Percentiles rank a stretch among this genome's conserved stretches.
Conservation (phyloP, 2,113 vertebrate species). For the Chionis minor region DNA sequence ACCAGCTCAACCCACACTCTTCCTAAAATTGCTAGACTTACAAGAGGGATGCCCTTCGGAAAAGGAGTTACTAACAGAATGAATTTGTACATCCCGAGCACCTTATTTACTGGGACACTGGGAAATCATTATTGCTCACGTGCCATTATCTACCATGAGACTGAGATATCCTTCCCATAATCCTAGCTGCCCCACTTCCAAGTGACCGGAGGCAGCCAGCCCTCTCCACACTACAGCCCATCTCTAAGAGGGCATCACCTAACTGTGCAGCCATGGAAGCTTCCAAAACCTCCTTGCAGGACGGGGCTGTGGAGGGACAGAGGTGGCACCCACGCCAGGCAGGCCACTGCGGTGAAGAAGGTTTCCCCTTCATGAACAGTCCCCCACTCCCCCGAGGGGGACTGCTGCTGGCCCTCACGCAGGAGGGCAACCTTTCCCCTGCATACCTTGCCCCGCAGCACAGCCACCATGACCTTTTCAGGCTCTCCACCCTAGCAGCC, state of each 20-base stretch:
- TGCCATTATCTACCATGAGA: not conserved
- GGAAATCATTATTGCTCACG: not conserved
- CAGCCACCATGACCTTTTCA: not conserved
- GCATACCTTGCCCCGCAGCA: not conserved
- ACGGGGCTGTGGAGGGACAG: not conserved
- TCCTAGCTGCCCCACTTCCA: not conserved
- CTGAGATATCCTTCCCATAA: not conserved
- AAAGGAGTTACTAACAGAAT: not conserved
- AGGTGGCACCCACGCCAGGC: not conserved
- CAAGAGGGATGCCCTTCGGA: not conserved
- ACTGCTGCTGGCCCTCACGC: fast-evolving
- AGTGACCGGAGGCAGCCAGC: not conserved
- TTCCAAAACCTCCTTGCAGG: not conserved
- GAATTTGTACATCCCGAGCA: not conserved
- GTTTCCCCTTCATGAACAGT: not conserved
- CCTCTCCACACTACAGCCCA: fast-evolving
- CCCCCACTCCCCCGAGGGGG: fast-evolving
- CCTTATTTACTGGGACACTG: fast-evolving
- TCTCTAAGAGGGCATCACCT: not conserved
- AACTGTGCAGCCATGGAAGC: not conserved
- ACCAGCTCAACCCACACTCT: not conserved
- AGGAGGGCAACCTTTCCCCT: not conserved
- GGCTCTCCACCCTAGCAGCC: not conserved
- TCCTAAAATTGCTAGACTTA: not conserved
- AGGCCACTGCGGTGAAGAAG: not conserved